Conservation (phyloP, 2,797 vertebrate species). For the Cyprinodon diabolis region DNA sequence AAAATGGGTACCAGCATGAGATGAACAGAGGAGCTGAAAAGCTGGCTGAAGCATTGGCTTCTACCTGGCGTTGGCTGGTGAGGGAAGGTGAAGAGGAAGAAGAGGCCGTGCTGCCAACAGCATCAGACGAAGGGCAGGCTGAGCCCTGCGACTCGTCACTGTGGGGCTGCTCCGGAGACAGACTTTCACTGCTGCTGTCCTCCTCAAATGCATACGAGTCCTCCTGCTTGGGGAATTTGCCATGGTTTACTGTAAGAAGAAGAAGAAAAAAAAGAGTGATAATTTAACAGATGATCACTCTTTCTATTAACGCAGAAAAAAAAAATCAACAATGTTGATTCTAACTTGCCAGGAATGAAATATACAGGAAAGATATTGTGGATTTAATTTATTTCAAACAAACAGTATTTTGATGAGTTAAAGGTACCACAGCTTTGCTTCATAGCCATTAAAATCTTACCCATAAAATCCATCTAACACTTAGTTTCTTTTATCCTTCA, state of each 20-base stretch:
- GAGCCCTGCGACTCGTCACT: constrained; percentile 88
- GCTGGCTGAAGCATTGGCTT: neutral
- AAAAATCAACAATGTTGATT: neutral
- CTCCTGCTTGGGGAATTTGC: constrained; percentile 86
- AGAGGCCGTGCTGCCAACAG: constrained; percentile 74
- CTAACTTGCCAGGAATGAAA: neutral
- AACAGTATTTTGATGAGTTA: neutral
- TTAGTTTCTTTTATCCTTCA: neutral
- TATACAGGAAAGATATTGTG: neutral
- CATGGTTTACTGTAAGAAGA: constrained; percentile 82
- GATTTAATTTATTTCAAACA: neutral
- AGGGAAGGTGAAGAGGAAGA: constrained; percentile 74
- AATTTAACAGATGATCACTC: neutral
- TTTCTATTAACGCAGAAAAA: too few relatives aligned
- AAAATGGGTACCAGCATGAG: neutral
- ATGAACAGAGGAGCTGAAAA: neutral
- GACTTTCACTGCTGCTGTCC: constrained; percentile 93
- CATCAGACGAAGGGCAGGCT: constrained; percentile 76
- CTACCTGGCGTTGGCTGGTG: constrained; percentile 82
- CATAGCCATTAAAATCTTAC: neutral
- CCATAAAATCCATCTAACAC: neutral
- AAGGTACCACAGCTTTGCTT: neutral
- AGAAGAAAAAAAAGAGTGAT: constrained; percentile 19
- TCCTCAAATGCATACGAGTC: constrained; percentile 95
- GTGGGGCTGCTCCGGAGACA: constrained; percentile 90